Percentiles rank a stretch among this genome's conserved stretches.
These are phyloP conservation scores for Seriola rivoliana DNA, from an alignment of 2,113 vertebrate genomes.

Conservation along the genomic window DNA sequence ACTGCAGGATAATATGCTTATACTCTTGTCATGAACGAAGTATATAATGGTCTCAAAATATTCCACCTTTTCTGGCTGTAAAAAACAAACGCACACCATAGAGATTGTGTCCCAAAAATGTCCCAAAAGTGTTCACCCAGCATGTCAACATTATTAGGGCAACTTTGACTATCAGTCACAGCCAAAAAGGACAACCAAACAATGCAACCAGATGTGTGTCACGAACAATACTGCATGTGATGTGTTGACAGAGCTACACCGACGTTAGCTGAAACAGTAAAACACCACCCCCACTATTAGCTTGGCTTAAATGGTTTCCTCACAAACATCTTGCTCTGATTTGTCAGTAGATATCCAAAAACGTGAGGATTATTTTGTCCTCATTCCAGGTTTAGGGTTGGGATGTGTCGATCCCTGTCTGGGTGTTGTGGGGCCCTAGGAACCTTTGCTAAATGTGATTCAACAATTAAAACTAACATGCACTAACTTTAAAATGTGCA, in stretches of 20 bases:
- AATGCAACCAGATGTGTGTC: background rate
- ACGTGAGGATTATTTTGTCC: background rate
- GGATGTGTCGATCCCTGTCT: background rate
- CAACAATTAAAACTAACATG: background rate
- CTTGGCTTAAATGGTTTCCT: no score
- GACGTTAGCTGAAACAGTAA: background rate
- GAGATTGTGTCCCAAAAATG: no score
- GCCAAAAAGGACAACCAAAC: background rate
- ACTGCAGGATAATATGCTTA: background rate
- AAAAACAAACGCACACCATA: background rate
- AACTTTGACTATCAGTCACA: background rate
- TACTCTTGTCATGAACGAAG: background rate
- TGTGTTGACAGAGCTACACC: background rate
- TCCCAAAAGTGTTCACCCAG: background rate
- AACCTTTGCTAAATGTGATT: background rate
- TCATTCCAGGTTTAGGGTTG: background rate
- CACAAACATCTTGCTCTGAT: background rate
- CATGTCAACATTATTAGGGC: background rate
- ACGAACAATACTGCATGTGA: background rate
- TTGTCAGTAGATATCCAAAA: background rate
- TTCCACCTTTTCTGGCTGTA: background rate
- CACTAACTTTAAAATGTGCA: background rate
- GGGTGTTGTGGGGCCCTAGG: slow-evolving; percentile 5
- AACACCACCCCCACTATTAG: background rate
- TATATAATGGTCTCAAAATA: background rate